Percentiles rank a stretch among this genome's conserved stretches.
phyloP scores from a whole-genome alignment of 2,888 invertebrate species.

The Ametastegia equiseti region DNA sequence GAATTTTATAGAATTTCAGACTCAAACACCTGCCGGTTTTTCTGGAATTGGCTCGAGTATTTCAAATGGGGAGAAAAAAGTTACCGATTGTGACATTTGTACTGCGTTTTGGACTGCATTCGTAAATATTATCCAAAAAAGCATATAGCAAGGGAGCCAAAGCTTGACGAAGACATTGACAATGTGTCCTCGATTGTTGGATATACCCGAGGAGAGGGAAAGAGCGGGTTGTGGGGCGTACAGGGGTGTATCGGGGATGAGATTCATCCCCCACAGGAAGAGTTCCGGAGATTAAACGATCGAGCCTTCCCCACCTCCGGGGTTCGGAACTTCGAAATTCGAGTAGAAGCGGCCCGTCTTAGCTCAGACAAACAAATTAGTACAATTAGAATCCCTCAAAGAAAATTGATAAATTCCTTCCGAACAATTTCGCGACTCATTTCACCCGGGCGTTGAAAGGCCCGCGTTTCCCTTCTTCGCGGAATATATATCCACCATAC shows the following conservation, averaged over 20 bases:
- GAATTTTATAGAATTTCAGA: too few species aligned
- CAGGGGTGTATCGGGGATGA: slow-evolving; percentile 31
- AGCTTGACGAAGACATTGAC: too few species aligned
- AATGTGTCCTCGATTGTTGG: background rate
- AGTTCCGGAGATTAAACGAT: slow-evolving; percentile 72
- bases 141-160: too few species aligned
- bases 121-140: too few species aligned
- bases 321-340: slow-evolving; percentile 58
- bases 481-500: slow-evolving; percentile 37
- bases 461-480: slow-evolving; percentile 51
- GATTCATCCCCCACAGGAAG: slow-evolving; percentile 42
- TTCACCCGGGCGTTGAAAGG: slow-evolving; percentile 64
- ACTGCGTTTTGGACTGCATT: too few species aligned
- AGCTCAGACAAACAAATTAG: slow-evolving; percentile 73
- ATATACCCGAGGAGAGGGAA: background rate
- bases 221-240: slow-evolving; percentile 3
- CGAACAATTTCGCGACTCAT: slow-evolving; percentile 76
- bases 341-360: slow-evolving; percentile 35
- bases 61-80: too few species aligned
- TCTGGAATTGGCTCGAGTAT: too few species aligned
- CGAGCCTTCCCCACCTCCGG: slow-evolving; percentile 59
- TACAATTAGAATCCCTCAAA: slow-evolving; percentile 76
- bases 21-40: too few species aligned
- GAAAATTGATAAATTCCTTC: slow-evolving; percentile 76
- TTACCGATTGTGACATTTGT: too few species aligned